Evolutionary conservation across 23 tunicate genomes (phyloP).

Genomic region (Styela plicata): DNA sequence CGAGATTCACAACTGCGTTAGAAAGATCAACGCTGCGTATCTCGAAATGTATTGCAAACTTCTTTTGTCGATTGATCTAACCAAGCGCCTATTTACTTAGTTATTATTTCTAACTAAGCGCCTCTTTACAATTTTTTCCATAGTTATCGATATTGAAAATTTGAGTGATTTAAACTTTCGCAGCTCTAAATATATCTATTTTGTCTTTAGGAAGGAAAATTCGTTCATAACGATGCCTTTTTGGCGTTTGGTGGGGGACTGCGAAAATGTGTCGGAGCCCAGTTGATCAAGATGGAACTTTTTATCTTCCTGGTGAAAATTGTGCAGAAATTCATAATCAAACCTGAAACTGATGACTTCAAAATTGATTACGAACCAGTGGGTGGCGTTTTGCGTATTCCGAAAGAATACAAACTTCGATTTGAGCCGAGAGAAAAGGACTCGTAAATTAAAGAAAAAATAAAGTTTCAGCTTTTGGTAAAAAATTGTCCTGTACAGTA

Average conservation of each 20-base stretch:
- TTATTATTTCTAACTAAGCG: no score
- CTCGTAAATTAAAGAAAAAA: no score
- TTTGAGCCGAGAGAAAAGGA: background rate
- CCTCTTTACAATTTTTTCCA: no score
- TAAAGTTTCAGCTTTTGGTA: no score
- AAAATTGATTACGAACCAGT: background rate
- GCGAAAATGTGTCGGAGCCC: background rate
- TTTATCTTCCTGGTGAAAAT: background rate
- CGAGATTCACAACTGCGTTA: no score
- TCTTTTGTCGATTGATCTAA: no score
- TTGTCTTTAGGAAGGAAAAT: background rate
- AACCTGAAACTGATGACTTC: background rate
- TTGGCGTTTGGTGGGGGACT: background rate
- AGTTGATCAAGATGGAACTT: background rate
- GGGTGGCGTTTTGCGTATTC: background rate
- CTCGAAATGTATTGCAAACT: no score
- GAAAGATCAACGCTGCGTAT: no score
- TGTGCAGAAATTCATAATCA: background rate
- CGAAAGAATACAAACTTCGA: background rate
- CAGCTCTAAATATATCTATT: background rate
- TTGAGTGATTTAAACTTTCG: no score
- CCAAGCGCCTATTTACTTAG: no score
- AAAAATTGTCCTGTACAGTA: no score
- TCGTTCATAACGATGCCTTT: background rate
- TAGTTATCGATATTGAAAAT: no score